Percentiles rank a stretch among this genome's conserved stretches.
Conservation (phyloP, 2,888 invertebrate genomes). For the Scaptodrosophila latifasciaeformis region DNA sequence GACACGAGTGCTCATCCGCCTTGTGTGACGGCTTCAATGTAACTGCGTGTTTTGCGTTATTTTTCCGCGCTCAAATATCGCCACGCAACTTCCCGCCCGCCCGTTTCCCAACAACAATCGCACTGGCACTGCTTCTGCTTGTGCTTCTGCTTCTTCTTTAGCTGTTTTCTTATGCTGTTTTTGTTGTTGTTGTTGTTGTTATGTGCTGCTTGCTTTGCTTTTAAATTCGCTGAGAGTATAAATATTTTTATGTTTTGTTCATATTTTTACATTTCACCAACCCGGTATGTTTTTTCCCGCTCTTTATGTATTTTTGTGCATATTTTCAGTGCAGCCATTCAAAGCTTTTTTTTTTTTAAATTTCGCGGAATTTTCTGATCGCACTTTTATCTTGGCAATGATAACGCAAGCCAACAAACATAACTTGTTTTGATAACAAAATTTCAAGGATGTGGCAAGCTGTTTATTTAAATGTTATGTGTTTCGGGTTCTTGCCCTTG, state of each 20-base stretch:
- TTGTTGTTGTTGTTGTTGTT: not conserved
- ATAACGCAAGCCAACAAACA: too few species aligned
- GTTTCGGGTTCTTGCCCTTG: constrained; percentile 23
- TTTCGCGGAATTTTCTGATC: too few species aligned
- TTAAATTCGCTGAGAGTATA: constrained; percentile 10
- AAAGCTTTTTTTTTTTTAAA: too few species aligned
- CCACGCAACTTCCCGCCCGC: constrained; percentile 31
- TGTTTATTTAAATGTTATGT: not conserved
- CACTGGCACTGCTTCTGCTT: not conserved
- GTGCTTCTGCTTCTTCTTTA: not conserved
- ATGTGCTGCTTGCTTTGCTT: constrained; percentile 7
- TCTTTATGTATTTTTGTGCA: too few species aligned
- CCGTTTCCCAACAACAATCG: not conserved
- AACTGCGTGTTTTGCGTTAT: constrained; percentile 45
- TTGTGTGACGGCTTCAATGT: constrained; percentile 48
- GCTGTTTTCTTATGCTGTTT: not conserved
- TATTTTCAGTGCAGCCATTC: too few species aligned
- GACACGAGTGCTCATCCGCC: constrained; percentile 41
- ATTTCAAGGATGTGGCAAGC: constrained; percentile 9
- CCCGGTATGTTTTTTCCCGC: too few species aligned
- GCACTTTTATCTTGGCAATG: too few species aligned
- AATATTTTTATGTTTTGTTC: not conserved
- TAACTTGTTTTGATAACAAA: constrained; percentile 30
- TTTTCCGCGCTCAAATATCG: constrained; percentile 55
- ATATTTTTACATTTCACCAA: too few species aligned